Evolutionary conservation across 2,797 vertebrate genomes (phyloP), one percentile per base, ranked within the genome.

Genomic region (Tapirus indicus): DNA sequence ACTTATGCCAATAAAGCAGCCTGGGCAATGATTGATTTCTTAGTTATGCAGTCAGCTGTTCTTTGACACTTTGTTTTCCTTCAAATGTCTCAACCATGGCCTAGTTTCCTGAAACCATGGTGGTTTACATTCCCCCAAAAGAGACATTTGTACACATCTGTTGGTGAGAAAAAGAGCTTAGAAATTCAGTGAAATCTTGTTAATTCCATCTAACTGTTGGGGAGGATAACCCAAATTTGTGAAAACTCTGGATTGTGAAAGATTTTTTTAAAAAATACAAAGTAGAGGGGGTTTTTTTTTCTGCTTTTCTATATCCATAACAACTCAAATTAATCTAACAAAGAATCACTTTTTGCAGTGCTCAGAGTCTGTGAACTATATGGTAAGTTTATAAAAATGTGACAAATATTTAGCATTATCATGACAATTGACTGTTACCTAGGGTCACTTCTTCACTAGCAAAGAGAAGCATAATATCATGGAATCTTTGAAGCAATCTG

Each of bases 11-110:
- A 97, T 97, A 96, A 97, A 97, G 92, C 92, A 94, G 77, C 85
- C 84, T 58, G 78, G 78, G 88, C 88, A 97, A 93, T 98, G 97
- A 98, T 93, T 97, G 96, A 98, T 98, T 97, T 97, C 97, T 97
- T 97, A 97, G 94, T 98, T 97, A 98, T 74, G 54, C 91, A 88
- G 69, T 98, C 97, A 98, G 97, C 97, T 98, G 97, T 97, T 97
- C 94, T 96, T 92, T 71, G 6, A 96, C 92, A 93, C 90, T 96
- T 95, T 93, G 96, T 96, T 97, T 98, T 91, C 95, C 78, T 97
- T 92, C 94, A 79, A 91, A 96, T 93, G 87, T 94, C 94, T 97
- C 77, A 90, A 80, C 69, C 74, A 49, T 91, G 54, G 74, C 82
- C 95, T 95, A 52, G 38, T 97, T 97, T 97, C 85, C 87, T 91